These are phyloP conservation scores for Portunus trituberculatus DNA, from an alignment of 1,140 invertebrate species.

Conservation along the genomic window DNA sequence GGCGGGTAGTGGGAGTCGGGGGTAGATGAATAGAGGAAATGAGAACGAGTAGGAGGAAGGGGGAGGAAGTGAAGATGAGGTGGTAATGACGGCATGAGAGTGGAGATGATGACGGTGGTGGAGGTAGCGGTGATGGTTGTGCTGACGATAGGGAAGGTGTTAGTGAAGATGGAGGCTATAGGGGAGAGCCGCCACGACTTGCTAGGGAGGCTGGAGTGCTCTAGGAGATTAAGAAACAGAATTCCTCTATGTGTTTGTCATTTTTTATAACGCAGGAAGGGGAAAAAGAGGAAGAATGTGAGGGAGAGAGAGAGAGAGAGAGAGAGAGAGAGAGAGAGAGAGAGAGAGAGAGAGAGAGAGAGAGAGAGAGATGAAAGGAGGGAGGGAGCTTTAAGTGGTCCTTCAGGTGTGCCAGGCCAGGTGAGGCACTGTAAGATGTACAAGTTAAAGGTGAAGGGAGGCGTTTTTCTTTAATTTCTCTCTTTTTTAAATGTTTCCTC, in stretches of 20 bases:
- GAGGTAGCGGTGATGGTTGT: too few species aligned
- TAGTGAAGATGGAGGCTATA: too few species aligned
- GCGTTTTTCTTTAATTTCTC: too few species aligned
- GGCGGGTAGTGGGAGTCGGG: background rate
- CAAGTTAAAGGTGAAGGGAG: too few species aligned
- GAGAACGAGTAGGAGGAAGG: background rate
- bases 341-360: slow-evolving; percentile 4
- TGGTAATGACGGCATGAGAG: too few species aligned
- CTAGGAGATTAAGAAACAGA: background rate
- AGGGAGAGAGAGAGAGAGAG: background rate
- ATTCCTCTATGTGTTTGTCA: background rate
- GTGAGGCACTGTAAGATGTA: too few species aligned
- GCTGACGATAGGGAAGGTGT: background rate
- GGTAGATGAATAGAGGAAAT: background rate
- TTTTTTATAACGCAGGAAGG: background rate
- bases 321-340: background rate
- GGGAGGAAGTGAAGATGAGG: background rate
- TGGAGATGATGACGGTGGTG: too few species aligned
- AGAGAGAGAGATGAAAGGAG: background rate
- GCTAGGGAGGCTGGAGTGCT: too few species aligned
- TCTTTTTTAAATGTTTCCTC: too few species aligned
- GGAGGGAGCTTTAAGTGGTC: too few species aligned
- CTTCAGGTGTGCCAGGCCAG: too few species aligned
- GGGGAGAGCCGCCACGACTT: too few species aligned
- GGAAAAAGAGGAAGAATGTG: background rate